A percentile compares a stretch with the other conserved stretches of the same genome.
Evolutionary conservation across 2,113 vertebrate species (phyloP).

Genomic region (Casuarius casuarius): DNA sequence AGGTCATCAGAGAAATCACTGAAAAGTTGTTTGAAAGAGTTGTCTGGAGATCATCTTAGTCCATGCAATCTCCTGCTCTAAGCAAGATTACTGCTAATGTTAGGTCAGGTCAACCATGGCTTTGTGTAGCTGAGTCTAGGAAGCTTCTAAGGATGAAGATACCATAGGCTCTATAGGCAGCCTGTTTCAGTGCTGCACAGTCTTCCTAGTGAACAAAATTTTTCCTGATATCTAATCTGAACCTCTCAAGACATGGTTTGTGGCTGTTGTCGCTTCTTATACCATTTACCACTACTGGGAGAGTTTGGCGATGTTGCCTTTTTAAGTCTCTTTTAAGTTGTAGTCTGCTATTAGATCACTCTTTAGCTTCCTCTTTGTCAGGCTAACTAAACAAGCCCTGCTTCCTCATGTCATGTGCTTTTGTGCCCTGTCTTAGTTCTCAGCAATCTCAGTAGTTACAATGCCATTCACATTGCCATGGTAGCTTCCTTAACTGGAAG

Average conservation of each 20-base stretch:
- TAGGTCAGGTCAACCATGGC: background rate
- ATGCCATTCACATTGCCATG: background rate
- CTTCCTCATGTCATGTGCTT: background rate
- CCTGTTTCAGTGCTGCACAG: background rate
- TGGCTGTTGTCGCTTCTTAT: background rate
- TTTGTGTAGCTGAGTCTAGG: background rate
- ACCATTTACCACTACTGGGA: background rate
- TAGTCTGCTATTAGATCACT: background rate
- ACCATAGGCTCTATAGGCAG: background rate
- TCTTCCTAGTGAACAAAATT: background rate
- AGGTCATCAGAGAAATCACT: background rate
- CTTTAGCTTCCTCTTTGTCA: background rate
- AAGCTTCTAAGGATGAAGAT: background rate
- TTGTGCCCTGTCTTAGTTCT: background rate
- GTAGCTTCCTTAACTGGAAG: background rate
- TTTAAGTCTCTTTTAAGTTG: background rate
- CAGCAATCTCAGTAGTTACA: background rate
- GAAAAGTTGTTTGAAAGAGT: background rate
- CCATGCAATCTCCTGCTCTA: rapidly evolving
- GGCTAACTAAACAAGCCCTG: background rate
- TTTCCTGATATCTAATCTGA: background rate
- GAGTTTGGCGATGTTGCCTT: background rate
- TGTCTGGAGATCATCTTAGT: background rate
- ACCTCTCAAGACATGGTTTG: background rate
- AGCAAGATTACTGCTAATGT: background rate